A percentile compares a stretch with the other conserved stretches of the same genome.
Evolutionary conservation across 2,797 vertebrate genomes (phyloP).

Genomic region (Momotus momota): DNA sequence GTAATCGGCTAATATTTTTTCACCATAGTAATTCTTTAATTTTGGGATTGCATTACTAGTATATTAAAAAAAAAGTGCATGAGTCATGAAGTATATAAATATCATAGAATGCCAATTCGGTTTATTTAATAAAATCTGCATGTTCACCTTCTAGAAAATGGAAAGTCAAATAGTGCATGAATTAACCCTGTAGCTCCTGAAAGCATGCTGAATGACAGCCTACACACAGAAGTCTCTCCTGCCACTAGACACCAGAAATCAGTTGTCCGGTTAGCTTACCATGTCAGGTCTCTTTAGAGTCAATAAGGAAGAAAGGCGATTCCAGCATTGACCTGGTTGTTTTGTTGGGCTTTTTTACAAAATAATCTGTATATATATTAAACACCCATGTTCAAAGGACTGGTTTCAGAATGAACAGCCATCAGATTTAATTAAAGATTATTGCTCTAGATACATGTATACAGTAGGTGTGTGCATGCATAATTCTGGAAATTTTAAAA

Average conservation of each 20-base stretch:
- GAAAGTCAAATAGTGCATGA: neutral
- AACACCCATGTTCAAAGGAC: neutral
- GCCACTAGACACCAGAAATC: neutral
- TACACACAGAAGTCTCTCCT: neutral
- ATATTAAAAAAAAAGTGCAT: neutral
- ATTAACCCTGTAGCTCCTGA: neutral
- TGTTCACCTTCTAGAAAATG: neutral
- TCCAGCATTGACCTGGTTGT: neutral
- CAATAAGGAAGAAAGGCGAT: neutral
- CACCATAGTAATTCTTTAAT: neutral
- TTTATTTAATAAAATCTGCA: neutral
- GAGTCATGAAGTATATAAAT: neutral
- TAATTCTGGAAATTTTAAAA: neutral
- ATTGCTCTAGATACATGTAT: neutral
- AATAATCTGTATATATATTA: neutral
- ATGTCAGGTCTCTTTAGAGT: neutral
- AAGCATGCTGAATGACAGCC: neutral
- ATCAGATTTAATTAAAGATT: neutral
- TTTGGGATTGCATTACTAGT: neutral
- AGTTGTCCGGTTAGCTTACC: neutral
- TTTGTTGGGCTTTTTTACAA: neutral
- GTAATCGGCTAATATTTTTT: neutral
- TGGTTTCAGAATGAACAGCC: neutral
- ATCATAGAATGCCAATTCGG: neutral
- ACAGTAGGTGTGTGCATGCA: rapidly evolving